Evolutionary conservation across 2,888 invertebrate species (phyloP), one percentile per base, ranked within the genome.

Genomic region (Zygogramma bicolorata): DNA sequence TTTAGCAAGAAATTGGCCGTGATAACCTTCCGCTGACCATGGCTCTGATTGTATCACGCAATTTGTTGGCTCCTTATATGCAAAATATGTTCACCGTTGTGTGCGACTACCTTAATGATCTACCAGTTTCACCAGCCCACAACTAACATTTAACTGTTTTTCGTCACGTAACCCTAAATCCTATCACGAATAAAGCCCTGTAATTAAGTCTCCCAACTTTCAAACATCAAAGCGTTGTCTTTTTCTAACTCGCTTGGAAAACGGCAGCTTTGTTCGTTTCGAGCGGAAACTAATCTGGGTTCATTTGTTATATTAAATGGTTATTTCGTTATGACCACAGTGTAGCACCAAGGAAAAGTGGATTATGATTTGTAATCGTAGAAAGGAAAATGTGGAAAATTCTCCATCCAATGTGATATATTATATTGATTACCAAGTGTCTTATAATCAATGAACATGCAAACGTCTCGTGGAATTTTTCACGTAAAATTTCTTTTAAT

Each of bases 101-200:
- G 75, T 76, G 77, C 59, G 74, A 75, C 75, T 74, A 73, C 74
- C 69, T 75, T 75, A 77, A 77, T 73, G 71, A 71, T 67, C 73
- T 74, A 74, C 77, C 75, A 75, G 75, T 75, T 70, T 73, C 67
- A 62, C 74, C 74, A 76, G 71, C 77, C 75, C 78, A 77, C 76
- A 68, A 61, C 70, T 59, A 69, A 62, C 68, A 71, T 73, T 74
- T 77, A 77, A 81, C 75, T 75, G 81, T 73, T 80, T 81, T 78
- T 81, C 75, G 82, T 82, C 82, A 82, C 82, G 82, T 76, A 79
- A 79, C 77, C 70, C 78, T 81, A 76, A 78, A 79, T 80, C 77
- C 80, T 78, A 80, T 79, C 81, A 75, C 75, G 77, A 77, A 77
- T 76, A 75, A 79, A 75, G 73, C 71, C 69, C 77, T 57, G 74